Evolutionary conservation across 1,140 invertebrate genomes (phyloP), one percentile per base, ranked within the genome.

Genomic region (Oppia nitens): DNA sequence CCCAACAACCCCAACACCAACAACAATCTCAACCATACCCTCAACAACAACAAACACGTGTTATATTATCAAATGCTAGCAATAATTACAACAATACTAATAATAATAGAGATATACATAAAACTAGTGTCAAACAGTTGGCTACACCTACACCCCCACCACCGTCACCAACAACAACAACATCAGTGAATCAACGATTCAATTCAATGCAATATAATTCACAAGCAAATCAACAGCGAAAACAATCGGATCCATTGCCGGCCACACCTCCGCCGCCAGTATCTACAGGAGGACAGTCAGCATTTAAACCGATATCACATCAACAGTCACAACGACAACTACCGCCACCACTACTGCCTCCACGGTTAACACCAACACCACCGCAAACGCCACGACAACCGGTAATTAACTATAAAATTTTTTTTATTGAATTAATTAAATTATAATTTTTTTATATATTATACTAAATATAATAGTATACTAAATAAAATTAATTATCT

Each of bases 1-100:
- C 3, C 21, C 23, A 2, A 2, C 45, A 60, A 40, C 55, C 40
- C 23, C 32, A 53, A 60, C 63, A 28, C 9, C n/a, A 51, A 21
- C 27, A 54, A 49, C 61, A 32, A n/a, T n/a, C n/a, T n/a, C n/a
- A n/a, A n/a, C n/a, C n/a, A n/a, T n/a, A n/a, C n/a, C n/a, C n/a
- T n/a, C n/a, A n/a, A n/a, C n/a, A n/a, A n/a, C n/a, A n/a, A n/a
- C n/a, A n/a, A n/a, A n/a, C n/a, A n/a, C n/a, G n/a, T n/a, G n/a
- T n/a, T n/a, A n/a, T n/a, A n/a, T n/a, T n/a, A n/a, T n/a, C n/a
- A n/a, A n/a, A n/a, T n/a, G n/a, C n/a, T n/a, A n/a, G n/a, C n/a
- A n/a, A n/a, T n/a, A n/a, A n/a, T n/a, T n/a, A n/a, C n/a, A n/a
- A n/a, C n/a, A n/a, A n/a, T n/a, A n/a, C n/a, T n/a, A n/a, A n/a